Base-by-base conservation (phyloP, 2,797 vertebrate species). In the Chromobotia macracanthus region DNA sequence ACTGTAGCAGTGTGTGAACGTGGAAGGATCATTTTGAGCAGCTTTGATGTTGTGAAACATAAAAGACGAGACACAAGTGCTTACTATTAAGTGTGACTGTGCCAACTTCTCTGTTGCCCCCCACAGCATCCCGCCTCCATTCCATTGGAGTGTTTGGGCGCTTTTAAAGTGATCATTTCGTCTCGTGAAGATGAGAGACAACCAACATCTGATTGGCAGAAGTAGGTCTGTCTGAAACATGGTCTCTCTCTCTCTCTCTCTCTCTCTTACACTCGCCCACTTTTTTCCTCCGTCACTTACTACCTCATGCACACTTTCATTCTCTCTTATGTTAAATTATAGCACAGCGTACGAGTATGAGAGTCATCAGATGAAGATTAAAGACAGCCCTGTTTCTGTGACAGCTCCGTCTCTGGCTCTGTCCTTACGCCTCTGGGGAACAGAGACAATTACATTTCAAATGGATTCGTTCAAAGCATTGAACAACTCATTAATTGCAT, bases 401-500 rank as follows among this genome's bases (percentile, higher is more conserved):
- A 89, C 87, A 87, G 86, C 87, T 44, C 64, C 82, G 71, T 81
- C 75, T 77, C 82, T 38, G 79, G 80, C 77, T 82, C 81, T 83
- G 84, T 87, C 84, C 86, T 78, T 50, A 35, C 19, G 77, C 83
- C 87, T 86, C 66, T 87, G 91, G 91, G 91, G 91, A 90, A 88
- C 87, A 84, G 85, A 89, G 90, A 92, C 92, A 92, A 91, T 93
- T 93, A 93, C 76, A 85, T 86, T 87, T 88, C 88, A 90, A 93
- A 93, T 93, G 90, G 91, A 93, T 91, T 91, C 91, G 87, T 93
- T 92, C 90, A 91, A 89, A 92, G 91, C 88, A 85, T 91, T 92
- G 91, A 93, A 92, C 91, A 93, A 92, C 92, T 93, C 92, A 94
- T 93, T 94, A 93, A 92, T 92, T 92, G 89, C 91, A 91, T 90